These are phyloP conservation scores for Mastigias papua DNA, from an alignment of 30 jellyfish, hydroid and myxozoan genomes.

Conservation along the genomic window DNA sequence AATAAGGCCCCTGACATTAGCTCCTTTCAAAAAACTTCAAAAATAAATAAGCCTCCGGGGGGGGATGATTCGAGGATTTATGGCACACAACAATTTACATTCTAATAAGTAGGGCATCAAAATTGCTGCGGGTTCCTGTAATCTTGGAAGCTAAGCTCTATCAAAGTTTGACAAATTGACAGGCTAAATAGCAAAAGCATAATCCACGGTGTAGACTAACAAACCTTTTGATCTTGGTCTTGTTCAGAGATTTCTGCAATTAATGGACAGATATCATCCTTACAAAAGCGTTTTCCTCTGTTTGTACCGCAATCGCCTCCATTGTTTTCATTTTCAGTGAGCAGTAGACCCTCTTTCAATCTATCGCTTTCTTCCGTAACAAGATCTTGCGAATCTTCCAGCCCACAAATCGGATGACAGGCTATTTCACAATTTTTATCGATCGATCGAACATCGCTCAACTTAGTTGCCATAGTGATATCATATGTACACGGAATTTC, in stretches of 20 bases:
- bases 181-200: too few species aligned
- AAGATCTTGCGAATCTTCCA: not conserved
- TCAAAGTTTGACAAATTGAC: too few species aligned
- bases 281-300: not conserved
- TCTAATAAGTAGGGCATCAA: too few species aligned
- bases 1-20: too few species aligned
- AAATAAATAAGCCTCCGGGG: too few species aligned
- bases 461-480: not conserved
- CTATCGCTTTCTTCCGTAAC: conserved; percentile 1
- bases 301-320: not conserved
- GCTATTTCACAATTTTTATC: not conserved
- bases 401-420: conserved; percentile 1
- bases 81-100: too few species aligned
- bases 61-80: too few species aligned
- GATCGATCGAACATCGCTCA: not conserved
- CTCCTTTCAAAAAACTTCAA: too few species aligned
- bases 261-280: not conserved
- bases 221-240: not conserved
- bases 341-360: not conserved
- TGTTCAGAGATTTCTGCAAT: not conserved
- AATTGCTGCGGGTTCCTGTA: too few species aligned
- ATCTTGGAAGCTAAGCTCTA: too few species aligned
- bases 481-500: not conserved
- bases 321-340: not conserved
- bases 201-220: too few species aligned